Evolutionary conservation across 2,797 vertebrate species (phyloP), one percentile per base, ranked within the genome.

Genomic region (Anguilla pacifica): DNA sequence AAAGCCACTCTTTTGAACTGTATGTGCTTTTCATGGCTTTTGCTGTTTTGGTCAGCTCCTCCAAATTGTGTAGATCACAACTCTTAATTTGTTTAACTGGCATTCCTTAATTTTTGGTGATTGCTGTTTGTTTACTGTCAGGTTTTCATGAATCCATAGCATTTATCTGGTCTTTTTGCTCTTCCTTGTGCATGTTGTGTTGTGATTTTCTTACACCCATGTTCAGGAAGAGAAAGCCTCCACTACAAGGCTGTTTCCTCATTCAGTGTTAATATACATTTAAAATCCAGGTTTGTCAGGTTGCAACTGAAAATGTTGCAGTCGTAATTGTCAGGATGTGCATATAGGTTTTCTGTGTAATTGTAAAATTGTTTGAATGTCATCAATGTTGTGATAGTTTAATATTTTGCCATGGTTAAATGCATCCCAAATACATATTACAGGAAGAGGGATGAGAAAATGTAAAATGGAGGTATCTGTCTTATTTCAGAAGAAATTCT

Each of bases 391-490:
- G 67, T 72, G 72, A 74, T 13, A 11, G 31, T 39, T 74, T 35
- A 39, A 39, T 43, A 79, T 79, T 79, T 79, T 35, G 5, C 39
- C 17, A 46, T 46, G 39, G 13, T 79, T 43, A 3, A 17, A 79
- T 79, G 15, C 5, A 9, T 82, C 19, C 22, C 22, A 46, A 25
- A 6, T 22, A 82, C 46, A 49, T 51, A n/a, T 82, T 46, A 82
- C 43, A 51, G 51, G 43, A 82, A 2, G 15, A 1, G 11, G 2
- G 79, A 49, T 39, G 79, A 83, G 67, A 51, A 79, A 72, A 77
- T 43, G 46, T 57, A 49, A 87, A 79, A 25, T 17, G 15, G 84
- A 59, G 84, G 0, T 35, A 88, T 70, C 49, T 88, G 28, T 59
- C 35, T 87, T 3, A 43, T 82, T 83, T 87, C 53, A 35, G 35